phyloP scores from a whole-genome alignment of 2,888 invertebrate genomes.

The Clivina fossor region DNA sequence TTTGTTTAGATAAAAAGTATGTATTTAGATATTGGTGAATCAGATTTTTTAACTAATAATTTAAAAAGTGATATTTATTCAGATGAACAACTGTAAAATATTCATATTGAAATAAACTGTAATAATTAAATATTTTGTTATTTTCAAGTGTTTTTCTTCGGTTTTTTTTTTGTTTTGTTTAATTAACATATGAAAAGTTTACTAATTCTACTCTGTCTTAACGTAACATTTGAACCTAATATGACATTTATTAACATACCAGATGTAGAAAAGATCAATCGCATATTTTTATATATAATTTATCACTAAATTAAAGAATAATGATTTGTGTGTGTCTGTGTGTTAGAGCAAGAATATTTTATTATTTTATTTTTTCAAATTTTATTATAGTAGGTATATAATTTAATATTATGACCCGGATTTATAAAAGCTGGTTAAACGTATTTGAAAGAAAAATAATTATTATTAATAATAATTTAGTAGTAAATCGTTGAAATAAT shows the following conservation, averaged over 20 bases:
- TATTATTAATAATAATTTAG: too few species aligned
- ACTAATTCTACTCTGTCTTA: not conserved
- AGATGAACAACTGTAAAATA: conserved; percentile 34
- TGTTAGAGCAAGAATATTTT: not conserved
- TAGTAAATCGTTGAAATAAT: too few species aligned
- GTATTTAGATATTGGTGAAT: conserved; percentile 28
- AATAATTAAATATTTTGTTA: conserved; percentile 21
- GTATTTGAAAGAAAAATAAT: too few species aligned
- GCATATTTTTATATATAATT: not conserved
- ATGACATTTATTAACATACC: conserved; percentile 23
- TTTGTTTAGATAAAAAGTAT: not conserved
- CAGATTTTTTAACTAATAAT: conserved; percentile 31
- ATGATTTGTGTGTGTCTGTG: too few species aligned
- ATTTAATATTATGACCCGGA: too few species aligned
- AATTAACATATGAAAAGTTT: not conserved
- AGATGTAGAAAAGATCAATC: conserved; percentile 25
- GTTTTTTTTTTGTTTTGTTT: conserved; percentile 2
- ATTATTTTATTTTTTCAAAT: not conserved
- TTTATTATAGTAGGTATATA: too few species aligned
- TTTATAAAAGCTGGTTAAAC: too few species aligned
- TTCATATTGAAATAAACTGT: conserved; percentile 29
- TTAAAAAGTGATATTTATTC: conserved; percentile 32
- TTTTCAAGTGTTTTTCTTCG: not conserved
- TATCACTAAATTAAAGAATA: not conserved
- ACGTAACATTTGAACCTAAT: conserved; percentile 6